A percentile compares a stretch with the other conserved stretches of the same genome.
phyloP scores from a whole-genome alignment of 2,797 vertebrate species.

The Spea hammondii region DNA sequence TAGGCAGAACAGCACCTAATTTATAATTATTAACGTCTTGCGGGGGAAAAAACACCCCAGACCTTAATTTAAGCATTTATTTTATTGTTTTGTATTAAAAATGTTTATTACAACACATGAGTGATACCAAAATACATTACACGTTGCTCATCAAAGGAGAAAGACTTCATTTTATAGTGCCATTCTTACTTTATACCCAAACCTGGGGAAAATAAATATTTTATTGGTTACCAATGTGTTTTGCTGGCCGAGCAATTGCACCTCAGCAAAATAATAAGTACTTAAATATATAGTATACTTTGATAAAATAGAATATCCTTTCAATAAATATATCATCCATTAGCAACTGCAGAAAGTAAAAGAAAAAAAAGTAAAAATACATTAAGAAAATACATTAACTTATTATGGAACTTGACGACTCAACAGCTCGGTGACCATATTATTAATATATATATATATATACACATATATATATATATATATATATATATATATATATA shows the following conservation, averaged over 20 bases:
- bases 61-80: constrained; percentile 7
- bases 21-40: too few relatives aligned
- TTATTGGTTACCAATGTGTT: not conserved
- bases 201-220: not conserved
- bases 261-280: not conserved
- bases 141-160: constrained; percentile 9
- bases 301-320: not conserved
- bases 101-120: constrained; percentile 35
- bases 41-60: not conserved
- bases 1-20: too few relatives aligned
- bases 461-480: too few relatives aligned
- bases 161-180: not conserved
- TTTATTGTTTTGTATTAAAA: constrained; percentile 23
- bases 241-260: not conserved
- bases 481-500: too few relatives aligned
- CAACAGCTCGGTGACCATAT: not conserved
- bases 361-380: not conserved
- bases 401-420: not conserved
- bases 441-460: too few relatives aligned
- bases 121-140: constrained; percentile 33
- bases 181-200: constrained; percentile 2
- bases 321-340: not conserved
- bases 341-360: not conserved
- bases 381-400: not conserved
- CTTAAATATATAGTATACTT: not conserved